Evolutionary conservation across 2,888 invertebrate species (phyloP), one percentile per base, ranked within the genome.

Genomic region (Cerceris rybyensis): DNA sequence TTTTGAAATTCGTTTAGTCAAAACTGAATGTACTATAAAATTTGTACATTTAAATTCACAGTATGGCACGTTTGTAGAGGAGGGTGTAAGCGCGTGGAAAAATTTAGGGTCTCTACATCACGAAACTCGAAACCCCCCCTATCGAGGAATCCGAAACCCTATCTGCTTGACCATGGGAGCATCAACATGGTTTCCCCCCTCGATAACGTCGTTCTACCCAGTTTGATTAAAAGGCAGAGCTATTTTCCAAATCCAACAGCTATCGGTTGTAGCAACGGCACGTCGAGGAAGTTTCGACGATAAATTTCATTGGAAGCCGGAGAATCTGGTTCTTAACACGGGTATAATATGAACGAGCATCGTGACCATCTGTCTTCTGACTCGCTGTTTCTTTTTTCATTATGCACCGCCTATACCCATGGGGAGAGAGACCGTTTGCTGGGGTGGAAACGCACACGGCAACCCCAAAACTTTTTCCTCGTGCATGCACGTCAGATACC

Each of bases 291-390:
- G 41, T 70, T 17, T 13, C 17, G 9, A 55, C 72, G 41, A 79
- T 70, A 66, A 71, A 74, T 80, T 72, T 65, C 17, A 70, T 70
- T 16, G 49, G 41, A 55, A 39, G 59, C 39, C 41, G 16, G 60
- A 55, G 69, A 81, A 85, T 85, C 75, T 77, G 75, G 70, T 78
- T 71, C 67, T 75, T 74, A 78, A 77, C 69, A 54, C 11, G 39
- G 43, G 71, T 55, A 67, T 69, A 72, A 66, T 63, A 71, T 63
- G 70, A 70, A 54, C 70, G 70, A 54, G 58, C 52, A 73, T 63
- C 77, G 59, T 54, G 69, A 72, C 78, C 80, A 86, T 85, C 78
- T 84, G 84, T 84, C 82, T 82, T 80, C 78, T 75, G 78, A 82
- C 77, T 82, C 55, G 82, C 68, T 60, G 68, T 75, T 78, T 72